Percentiles rank a stretch among this genome's conserved stretches.
Conservation (phyloP, 1,140 invertebrate species). For the Ceratosolen solmsi region DNA sequence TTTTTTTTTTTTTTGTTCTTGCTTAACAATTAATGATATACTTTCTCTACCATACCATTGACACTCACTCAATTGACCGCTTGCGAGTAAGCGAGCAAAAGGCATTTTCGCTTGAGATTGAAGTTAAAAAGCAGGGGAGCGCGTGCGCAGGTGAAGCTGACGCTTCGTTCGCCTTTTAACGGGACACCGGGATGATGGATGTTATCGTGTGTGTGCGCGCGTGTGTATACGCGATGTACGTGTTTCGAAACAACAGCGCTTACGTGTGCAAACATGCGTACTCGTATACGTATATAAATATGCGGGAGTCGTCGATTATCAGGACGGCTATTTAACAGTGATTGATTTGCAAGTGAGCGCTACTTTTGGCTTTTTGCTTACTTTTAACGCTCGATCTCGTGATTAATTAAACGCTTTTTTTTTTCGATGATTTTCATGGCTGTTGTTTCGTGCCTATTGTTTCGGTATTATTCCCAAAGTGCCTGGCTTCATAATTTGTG, state of each 20-base stretch:
- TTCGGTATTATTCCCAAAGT: too few species aligned
- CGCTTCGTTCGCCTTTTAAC: constrained; percentile 5
- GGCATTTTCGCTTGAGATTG: background rate
- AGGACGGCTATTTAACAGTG: constrained; percentile 1
- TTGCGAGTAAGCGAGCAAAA: background rate
- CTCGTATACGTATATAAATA: background rate
- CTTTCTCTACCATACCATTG: too few species aligned
- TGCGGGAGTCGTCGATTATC: constrained; percentile 9
- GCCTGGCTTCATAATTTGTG: too few species aligned
- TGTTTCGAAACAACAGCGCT: background rate
- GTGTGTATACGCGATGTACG: too few species aligned
- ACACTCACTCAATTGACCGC: background rate
- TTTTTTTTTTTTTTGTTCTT: too few species aligned
- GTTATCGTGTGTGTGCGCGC: too few species aligned
- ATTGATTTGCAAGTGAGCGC: constrained; percentile 22
- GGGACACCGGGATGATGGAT: constrained; percentile 36
- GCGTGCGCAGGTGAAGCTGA: background rate
- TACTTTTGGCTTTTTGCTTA: background rate
- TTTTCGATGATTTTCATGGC: too few species aligned
- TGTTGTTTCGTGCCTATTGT: too few species aligned
- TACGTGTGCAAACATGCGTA: background rate
- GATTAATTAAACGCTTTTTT: too few species aligned
- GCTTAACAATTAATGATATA: too few species aligned
- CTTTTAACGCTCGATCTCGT: too few species aligned
- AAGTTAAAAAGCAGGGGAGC: background rate